These are phyloP conservation scores for Cyprinodon brontotheroides DNA, from an alignment of 2,113 vertebrate species.

Conservation along the genomic window DNA sequence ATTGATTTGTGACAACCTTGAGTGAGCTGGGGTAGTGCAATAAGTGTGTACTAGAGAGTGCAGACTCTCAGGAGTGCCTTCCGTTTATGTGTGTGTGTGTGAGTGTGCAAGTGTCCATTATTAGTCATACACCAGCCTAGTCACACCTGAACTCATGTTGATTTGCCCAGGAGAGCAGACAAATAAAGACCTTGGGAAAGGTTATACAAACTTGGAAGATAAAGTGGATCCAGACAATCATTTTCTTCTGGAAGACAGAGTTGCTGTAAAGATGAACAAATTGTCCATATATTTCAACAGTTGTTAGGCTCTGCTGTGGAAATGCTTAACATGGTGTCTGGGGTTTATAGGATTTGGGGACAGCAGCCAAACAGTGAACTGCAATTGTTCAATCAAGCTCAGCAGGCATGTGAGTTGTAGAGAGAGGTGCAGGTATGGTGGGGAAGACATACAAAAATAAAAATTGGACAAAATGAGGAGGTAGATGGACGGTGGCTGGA, in stretches of 20 bases:
- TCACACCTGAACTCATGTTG: slow-evolving; percentile 46
- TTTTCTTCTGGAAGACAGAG: slow-evolving; percentile 22
- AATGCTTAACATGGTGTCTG: slow-evolving; percentile 50
- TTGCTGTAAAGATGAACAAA: slow-evolving; percentile 56
- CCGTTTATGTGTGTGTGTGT: background rate
- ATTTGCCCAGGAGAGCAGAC: slow-evolving; percentile 35
- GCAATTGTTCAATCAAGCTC: slow-evolving; percentile 64
- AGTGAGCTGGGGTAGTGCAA: slow-evolving; percentile 18
- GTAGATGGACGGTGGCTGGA: slow-evolving; percentile 26
- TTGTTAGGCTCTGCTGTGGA: slow-evolving; percentile 44
- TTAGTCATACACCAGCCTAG: slow-evolving; percentile 14
- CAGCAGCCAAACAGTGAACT: slow-evolving; percentile 58
- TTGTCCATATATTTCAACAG: slow-evolving; percentile 56
- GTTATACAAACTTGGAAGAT: slow-evolving; percentile 52
- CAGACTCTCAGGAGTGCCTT: background rate
- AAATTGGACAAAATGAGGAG: slow-evolving; percentile 21
- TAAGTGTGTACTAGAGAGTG: background rate
- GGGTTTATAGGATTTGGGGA: slow-evolving; percentile 60
- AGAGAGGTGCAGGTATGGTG: background rate
- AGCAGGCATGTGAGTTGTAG: slow-evolving; percentile 25
- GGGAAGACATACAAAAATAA: slow-evolving; percentile 21
- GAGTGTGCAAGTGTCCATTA: slow-evolving; percentile 23
- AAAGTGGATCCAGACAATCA: slow-evolving; percentile 57
- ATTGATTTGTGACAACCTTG: slow-evolving; percentile 64
- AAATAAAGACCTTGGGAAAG: slow-evolving; percentile 46